Base-by-base conservation (phyloP, 2,888 invertebrate genomes). In the Spodoptera littoralis region DNA sequence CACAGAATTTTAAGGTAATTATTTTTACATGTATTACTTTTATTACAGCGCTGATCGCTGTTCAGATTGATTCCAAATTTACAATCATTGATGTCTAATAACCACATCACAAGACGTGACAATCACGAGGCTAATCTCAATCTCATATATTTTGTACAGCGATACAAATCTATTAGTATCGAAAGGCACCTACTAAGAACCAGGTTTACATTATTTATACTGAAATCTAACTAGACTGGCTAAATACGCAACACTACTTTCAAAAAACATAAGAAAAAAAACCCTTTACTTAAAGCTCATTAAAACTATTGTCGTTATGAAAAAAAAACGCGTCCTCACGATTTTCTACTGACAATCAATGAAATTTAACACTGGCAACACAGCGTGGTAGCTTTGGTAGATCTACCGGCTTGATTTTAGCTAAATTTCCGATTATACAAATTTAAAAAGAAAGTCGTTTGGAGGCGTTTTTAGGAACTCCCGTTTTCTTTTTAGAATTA, bases 321-420 rank as follows among this genome's bases (percentile, higher is more conserved):
- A 69, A 60, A 73, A 66, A 76, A 77, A 79, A 77, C 77, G 80
- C 82, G 69, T 77, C 71, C 55, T 43, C 56, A 59, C 62, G 72
- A 83, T 69, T 80, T 83, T 79, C 75, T 76, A 75, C 76, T 54
- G 70, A 50, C 70, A 81, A 90, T 86, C 75, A 69, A 68, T 71
- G 65, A 82, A 83, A 86, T 89, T 89, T 90, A 90, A 84, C 86
- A 70, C 77, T 89, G 79, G 86, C 86, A 88, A 89, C 86, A 84
- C 83, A 76, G 85, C 82, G 42, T 83, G 80, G 88, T 92, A 92
- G 91, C 90, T 75, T 85, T 71, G 44, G 60, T 44, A 53, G 27
- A 83, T 89, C 90, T 92, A 92, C 89, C 78, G 74, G 83, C 85
- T 74, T 70, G 65, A 61, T 81, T 81, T 70, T n/a, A 60, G 81